Percentiles rank a stretch among this genome's conserved stretches.
These are phyloP conservation scores for Apus apus DNA, from an alignment of 2,113 vertebrate genomes.

Conservation along the genomic window DNA sequence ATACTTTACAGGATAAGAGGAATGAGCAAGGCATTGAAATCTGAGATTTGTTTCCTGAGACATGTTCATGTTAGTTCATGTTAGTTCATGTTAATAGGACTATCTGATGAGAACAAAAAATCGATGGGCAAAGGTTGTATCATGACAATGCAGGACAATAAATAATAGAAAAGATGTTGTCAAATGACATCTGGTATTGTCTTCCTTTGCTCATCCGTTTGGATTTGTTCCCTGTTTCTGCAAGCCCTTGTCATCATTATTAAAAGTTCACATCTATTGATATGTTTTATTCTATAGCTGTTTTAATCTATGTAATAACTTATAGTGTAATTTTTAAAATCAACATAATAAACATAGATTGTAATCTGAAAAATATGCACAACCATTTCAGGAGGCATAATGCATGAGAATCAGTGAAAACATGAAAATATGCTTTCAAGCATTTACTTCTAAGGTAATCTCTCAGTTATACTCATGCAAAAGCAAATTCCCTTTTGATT, in stretches of 20 bases:
- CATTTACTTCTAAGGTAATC: not conserved
- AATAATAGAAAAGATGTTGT: not conserved
- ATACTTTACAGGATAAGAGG: not conserved
- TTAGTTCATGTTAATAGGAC: not conserved
- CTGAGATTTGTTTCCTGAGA: not conserved
- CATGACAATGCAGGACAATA: not conserved
- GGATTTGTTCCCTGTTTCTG: not conserved
- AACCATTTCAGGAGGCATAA: not conserved
- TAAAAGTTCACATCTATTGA: not conserved
- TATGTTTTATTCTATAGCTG: not conserved
- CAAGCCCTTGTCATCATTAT: not conserved
- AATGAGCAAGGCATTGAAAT: not conserved
- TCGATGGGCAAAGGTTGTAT: not conserved
- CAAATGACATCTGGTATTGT: not conserved
- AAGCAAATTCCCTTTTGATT: not conserved
- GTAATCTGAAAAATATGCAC: not conserved
- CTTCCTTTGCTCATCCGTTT: not conserved
- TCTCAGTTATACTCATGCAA: not conserved
- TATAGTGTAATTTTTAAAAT: not conserved
- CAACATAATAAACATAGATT: not conserved
- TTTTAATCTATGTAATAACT: not conserved
- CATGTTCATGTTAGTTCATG: not conserved
- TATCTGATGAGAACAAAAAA: not conserved
- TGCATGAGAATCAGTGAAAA: not conserved
- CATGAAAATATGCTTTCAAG: not conserved